Conservation (phyloP, 2,888 invertebrate species). For the Aphidius colemani region DNA sequence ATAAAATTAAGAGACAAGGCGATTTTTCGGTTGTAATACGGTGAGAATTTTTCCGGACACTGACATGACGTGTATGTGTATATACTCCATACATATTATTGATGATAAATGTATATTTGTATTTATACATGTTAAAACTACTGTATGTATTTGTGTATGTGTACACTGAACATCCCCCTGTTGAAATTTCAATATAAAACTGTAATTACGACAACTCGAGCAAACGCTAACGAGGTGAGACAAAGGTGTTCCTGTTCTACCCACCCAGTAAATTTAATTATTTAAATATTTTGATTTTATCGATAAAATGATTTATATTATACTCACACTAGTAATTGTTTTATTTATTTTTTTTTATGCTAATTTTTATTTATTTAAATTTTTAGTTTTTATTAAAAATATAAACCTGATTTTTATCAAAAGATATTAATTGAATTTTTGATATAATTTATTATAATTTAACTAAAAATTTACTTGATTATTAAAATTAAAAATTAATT, state of each 20-base stretch:
- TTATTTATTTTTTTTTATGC: too few relatives aligned
- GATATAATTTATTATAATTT: too few relatives aligned
- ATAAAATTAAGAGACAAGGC: conserved; percentile 5
- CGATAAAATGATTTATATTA: background rate
- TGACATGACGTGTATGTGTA: conserved; percentile 1
- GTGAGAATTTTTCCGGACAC: conserved; percentile 26
- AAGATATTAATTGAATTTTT: too few relatives aligned
- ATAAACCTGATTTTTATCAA: too few relatives aligned
- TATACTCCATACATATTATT: background rate
- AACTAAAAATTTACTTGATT: too few relatives aligned
- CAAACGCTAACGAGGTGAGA: conserved; percentile 28
- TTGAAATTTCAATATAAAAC: background rate
- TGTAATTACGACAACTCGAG: conserved; percentile 24
- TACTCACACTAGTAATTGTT: background rate
- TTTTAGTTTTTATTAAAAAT: too few relatives aligned
- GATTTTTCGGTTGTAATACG: conserved; percentile 11
- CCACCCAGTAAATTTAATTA: conserved; percentile 21
- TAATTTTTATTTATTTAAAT: background rate
- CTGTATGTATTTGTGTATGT: conserved; percentile 14
- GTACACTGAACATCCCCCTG: conserved; percentile 9
- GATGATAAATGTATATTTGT: background rate
- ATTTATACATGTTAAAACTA: conserved; percentile 5
- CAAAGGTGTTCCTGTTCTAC: conserved; percentile 25
- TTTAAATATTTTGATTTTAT: conserved; percentile 15
- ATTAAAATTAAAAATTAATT: too few relatives aligned